Percentiles rank a stretch among this genome's conserved stretches.
Conservation (phyloP, 64 coral and sea anemone species). For the Montipora sp. region DNA sequence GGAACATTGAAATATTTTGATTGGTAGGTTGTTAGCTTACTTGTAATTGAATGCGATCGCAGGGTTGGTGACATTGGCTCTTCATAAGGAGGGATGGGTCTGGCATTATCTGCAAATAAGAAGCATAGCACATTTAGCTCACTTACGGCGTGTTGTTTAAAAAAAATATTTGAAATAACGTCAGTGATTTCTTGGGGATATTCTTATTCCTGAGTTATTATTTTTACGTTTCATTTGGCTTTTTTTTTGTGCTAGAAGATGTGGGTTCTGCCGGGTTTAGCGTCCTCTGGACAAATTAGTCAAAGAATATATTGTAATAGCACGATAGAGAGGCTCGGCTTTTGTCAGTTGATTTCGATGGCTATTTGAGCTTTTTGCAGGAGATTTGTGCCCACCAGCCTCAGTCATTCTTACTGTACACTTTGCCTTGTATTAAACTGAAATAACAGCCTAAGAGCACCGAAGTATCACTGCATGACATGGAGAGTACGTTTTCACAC, state of each 20-base stretch:
- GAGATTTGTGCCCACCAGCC: too few species aligned
- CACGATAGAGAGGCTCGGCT: too few species aligned
- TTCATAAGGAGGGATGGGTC: slow-evolving; percentile 1
- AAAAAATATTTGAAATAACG: background rate
- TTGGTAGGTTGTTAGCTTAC: background rate
- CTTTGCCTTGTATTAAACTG: too few species aligned
- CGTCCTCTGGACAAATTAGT: too few species aligned
- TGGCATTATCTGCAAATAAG: slow-evolving; percentile 21
- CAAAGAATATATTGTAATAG: too few species aligned
- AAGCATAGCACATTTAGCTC: background rate
- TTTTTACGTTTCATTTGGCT: background rate
- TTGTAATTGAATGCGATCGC: background rate
- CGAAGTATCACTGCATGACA: too few species aligned
- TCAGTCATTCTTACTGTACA: too few species aligned
- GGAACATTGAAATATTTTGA: background rate
- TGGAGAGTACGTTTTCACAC: too few species aligned
- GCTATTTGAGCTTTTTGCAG: too few species aligned
- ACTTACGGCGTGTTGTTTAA: background rate
- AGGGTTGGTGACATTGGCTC: background rate
- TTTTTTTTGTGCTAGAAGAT: background rate
- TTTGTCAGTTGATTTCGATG: too few species aligned
- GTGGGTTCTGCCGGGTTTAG: too few species aligned
- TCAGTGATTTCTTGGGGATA: background rate
- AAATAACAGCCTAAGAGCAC: too few species aligned
- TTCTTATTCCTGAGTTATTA: background rate